These are phyloP conservation scores for Eupithecia pulchellata DNA, from an alignment of 2,888 invertebrate species.

Conservation along the genomic window DNA sequence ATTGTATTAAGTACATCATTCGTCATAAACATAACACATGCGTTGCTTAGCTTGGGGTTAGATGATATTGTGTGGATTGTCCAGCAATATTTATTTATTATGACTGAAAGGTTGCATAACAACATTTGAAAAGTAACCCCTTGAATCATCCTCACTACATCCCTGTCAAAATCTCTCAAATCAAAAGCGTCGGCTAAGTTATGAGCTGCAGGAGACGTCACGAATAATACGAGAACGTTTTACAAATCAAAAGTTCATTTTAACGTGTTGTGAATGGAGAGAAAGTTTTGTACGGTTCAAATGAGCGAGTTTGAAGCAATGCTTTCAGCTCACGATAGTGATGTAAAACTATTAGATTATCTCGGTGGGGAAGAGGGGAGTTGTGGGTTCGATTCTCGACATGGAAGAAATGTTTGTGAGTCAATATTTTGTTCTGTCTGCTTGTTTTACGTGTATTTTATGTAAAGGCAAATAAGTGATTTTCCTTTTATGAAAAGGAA, in stretches of 20 bases:
- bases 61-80: too few relatives aligned
- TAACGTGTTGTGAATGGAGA: conserved; percentile 12
- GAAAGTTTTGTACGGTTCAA: conserved; percentile 6
- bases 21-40: too few relatives aligned
- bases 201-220: conserved; percentile 18
- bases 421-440: neutral
- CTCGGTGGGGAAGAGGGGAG: neutral
- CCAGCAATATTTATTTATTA: too few relatives aligned
- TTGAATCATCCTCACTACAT: neutral
- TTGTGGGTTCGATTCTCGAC: neutral
- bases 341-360: neutral
- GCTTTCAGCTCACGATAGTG: neutral
- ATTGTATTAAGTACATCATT: too few relatives aligned
- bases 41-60: too few relatives aligned
- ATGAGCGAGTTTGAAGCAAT: neutral
- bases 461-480: too few relatives aligned
- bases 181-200: conserved; percentile 38
- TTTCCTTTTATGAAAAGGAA: too few relatives aligned
- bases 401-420: neutral
- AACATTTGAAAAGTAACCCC: neutral
- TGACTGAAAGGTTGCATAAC: too few relatives aligned
- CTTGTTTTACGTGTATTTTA: too few relatives aligned
- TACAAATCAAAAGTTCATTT: conserved; percentile 25
- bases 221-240: conserved; percentile 11
- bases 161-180: conserved; percentile 48